A percentile compares a stretch with the other conserved stretches of the same genome.
These are phyloP conservation scores for Dromiciops gliroides DNA, from an alignment of 2,113 vertebrate genomes.

Conservation along the genomic window DNA sequence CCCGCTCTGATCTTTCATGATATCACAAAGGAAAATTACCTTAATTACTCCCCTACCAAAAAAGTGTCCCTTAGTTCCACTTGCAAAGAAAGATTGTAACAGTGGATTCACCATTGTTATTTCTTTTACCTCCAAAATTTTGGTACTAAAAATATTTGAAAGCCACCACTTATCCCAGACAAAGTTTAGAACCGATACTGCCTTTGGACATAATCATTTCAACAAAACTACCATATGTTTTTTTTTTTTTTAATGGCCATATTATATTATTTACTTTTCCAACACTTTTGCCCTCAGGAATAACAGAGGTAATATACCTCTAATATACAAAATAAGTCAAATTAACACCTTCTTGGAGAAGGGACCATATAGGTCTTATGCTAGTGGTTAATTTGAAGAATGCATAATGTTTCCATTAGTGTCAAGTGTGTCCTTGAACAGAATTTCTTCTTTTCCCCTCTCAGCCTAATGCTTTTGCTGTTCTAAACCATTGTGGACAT, in stretches of 20 bases:
- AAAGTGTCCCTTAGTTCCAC: background rate
- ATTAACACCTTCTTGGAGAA: background rate
- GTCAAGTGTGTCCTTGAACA: background rate
- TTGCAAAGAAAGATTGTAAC: background rate
- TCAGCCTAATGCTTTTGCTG: background rate
- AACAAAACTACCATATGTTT: slow-evolving; percentile 6
- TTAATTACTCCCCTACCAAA: background rate
- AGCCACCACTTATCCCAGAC: background rate
- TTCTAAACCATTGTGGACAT: background rate
- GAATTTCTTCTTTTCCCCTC: slow-evolving; percentile 1
- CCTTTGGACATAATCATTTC: slow-evolving; percentile 18
- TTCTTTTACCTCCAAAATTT: background rate
- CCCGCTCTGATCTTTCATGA: slow-evolving; percentile 1
- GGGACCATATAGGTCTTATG: slow-evolving; percentile 5
- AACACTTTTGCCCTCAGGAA: background rate
- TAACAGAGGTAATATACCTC: background rate
- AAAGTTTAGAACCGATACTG: slow-evolving; percentile 6
- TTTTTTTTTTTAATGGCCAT: slow-evolving; percentile 1
- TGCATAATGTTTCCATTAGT: background rate
- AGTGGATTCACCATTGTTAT: background rate
- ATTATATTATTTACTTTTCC: background rate
- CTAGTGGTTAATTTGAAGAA: background rate
- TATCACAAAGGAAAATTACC: slow-evolving; percentile 5
- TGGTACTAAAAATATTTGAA: background rate
- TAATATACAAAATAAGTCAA: slow-evolving; percentile 25